Evolutionary conservation across 2,113 vertebrate genomes (phyloP).

Genomic region (Campylomormyrus numenius): DNA sequence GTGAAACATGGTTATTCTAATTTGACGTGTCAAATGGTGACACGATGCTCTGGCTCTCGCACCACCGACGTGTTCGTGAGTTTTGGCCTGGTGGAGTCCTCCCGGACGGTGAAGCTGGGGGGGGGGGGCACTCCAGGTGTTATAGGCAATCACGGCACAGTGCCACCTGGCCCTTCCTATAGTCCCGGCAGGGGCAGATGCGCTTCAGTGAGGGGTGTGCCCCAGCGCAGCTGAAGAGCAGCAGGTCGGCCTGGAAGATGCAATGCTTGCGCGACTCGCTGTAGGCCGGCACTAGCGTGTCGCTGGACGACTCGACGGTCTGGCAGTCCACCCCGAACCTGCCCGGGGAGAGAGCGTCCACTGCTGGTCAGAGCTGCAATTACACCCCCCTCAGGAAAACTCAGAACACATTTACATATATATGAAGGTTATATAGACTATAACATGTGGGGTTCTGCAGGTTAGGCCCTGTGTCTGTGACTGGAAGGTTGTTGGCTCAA

Average conservation of each 20-base stretch:
- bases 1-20: background rate
- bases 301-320: constrained; percentile 76
- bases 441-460: background rate
- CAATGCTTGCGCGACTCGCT: constrained; percentile 76
- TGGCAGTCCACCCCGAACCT: constrained; percentile 83
- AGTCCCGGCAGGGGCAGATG: constrained; percentile 95
- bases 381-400: background rate
- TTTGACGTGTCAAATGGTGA: background rate
- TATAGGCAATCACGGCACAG: constrained; percentile 94
- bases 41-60: background rate
- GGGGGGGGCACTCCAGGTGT: constrained; percentile 35
- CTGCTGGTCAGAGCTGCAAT: background rate
- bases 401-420: background rate
- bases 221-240: constrained; percentile 94
- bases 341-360: constrained; percentile 25
- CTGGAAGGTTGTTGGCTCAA: background rate
- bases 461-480: background rate
- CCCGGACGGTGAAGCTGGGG: no score
- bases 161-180: constrained; percentile 96
- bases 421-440: background rate
- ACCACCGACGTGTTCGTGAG: background rate
- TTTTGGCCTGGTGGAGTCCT: background rate
- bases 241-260: constrained; percentile 86
- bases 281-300: constrained; percentile 85
- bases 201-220: constrained; percentile 73